phyloP scores from a whole-genome alignment of 2,113 vertebrate species.

The Formicarius rufipectus region DNA sequence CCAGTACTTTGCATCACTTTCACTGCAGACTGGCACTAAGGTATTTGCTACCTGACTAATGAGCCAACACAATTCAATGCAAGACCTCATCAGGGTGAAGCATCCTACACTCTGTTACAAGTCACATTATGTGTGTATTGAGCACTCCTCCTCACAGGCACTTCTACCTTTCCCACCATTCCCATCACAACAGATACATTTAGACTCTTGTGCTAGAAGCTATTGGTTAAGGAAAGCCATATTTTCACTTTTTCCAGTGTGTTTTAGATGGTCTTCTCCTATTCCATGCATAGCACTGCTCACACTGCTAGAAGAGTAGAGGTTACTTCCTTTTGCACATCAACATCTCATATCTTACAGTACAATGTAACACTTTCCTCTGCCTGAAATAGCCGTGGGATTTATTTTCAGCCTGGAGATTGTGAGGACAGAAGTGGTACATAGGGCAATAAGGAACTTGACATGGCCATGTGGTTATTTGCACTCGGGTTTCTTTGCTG shows the following conservation, averaged over 20 bases:
- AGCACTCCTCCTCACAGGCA: neutral
- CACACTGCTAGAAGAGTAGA: neutral
- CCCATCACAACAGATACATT: neutral
- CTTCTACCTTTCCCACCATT: neutral
- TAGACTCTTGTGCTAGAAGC: neutral
- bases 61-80: neutral
- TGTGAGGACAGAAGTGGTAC: neutral
- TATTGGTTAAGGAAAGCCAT: neutral
- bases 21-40: neutral
- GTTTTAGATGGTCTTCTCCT: neutral
- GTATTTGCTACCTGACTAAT: neutral
- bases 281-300: neutral
- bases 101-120: neutral
- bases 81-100: neutral
- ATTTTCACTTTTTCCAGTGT: neutral
- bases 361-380: neutral
- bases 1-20: neutral
- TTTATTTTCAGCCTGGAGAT: neutral
- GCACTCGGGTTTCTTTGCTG: neutral
- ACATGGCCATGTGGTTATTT: neutral
- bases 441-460: neutral
- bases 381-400: neutral
- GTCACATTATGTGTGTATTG: neutral
- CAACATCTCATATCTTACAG: neutral
- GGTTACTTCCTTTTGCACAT: neutral